These are phyloP conservation scores for Ciona savignyi DNA, from an alignment of 23 tunicate species.

Conservation along the genomic window DNA sequence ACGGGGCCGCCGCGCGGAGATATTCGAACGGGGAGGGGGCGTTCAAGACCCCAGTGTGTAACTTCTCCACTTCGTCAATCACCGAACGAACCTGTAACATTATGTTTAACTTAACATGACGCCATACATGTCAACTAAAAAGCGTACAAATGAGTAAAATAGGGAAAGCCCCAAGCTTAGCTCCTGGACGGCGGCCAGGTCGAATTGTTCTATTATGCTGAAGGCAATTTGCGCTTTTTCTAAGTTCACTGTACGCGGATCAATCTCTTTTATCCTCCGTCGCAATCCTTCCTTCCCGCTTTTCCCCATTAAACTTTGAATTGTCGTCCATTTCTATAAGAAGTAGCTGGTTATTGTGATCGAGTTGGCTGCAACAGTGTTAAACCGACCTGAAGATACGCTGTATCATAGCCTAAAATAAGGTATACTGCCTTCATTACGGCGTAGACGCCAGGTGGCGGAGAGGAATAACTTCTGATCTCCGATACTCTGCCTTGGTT, in stretches of 20 bases:
- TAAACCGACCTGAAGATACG: too few species aligned
- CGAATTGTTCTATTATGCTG: slow-evolving; percentile 26
- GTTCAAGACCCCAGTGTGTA: slow-evolving; percentile 19
- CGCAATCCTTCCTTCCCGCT: slow-evolving; percentile 52
- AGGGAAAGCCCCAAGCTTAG: slow-evolving; percentile 61
- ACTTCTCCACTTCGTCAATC: slow-evolving; percentile 52
- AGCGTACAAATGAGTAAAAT: slow-evolving; percentile 73
- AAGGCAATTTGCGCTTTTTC: slow-evolving; percentile 38
- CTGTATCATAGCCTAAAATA: slow-evolving; percentile 56
- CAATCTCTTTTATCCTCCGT: slow-evolving; percentile 34
- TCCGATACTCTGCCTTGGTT: slow-evolving; percentile 56
- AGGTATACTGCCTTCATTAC: slow-evolving; percentile 75
- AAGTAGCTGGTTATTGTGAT: too few species aligned
- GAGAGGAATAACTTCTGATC: slow-evolving; percentile 55
- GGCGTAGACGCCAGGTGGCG: slow-evolving; percentile 77
- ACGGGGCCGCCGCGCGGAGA: not conserved
- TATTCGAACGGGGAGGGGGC: slow-evolving; percentile 45
- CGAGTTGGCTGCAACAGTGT: too few species aligned
- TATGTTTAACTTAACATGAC: too few species aligned
- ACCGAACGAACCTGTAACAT: slow-evolving; percentile 28
- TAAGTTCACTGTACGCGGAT: slow-evolving; percentile 29
- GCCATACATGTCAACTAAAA: too few species aligned
- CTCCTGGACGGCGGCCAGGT: slow-evolving; percentile 27
- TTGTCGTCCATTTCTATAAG: slow-evolving; percentile 51
- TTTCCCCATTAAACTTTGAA: slow-evolving; percentile 61